phyloP scores from a whole-genome alignment of 1,140 invertebrate genomes.

The Wiebesia pumilae region DNA sequence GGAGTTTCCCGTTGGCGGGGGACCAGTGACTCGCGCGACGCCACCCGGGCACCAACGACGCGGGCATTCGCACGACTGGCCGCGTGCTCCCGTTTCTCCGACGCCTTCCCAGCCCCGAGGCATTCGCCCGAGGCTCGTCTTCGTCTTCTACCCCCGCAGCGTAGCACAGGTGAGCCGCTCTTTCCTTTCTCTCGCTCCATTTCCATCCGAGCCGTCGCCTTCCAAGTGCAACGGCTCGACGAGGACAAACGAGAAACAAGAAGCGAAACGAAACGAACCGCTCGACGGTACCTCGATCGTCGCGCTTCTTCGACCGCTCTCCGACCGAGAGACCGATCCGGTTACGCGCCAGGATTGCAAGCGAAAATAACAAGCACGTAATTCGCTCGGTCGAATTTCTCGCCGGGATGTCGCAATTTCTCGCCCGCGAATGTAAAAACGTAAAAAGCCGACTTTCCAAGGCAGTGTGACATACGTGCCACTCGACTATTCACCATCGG shows the following conservation, averaged over 20 bases:
- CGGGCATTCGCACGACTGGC: not conserved
- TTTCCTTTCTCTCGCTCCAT: not conserved
- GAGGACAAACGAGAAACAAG: not conserved
- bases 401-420: not conserved
- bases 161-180: not conserved
- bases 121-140: not conserved
- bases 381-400: not conserved
- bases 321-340: too few relatives aligned
- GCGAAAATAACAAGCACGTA: too few relatives aligned
- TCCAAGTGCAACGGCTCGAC: not conserved
- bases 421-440: not conserved
- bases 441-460: not conserved
- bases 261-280: too few relatives aligned
- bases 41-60: not conserved
- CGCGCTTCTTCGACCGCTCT: too few relatives aligned
- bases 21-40: constrained; percentile 37
- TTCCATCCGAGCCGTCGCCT: not conserved
- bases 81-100: not conserved
- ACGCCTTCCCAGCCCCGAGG: too few relatives aligned
- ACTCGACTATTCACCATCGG: not conserved
- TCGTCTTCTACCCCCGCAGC: not conserved
- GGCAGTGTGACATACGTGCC: not conserved
- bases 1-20: constrained; percentile 38
- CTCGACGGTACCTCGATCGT: too few relatives aligned
- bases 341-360: too few relatives aligned